phyloP scores from a whole-genome alignment of 2,113 vertebrate species.

The Eublepharis macularius region DNA sequence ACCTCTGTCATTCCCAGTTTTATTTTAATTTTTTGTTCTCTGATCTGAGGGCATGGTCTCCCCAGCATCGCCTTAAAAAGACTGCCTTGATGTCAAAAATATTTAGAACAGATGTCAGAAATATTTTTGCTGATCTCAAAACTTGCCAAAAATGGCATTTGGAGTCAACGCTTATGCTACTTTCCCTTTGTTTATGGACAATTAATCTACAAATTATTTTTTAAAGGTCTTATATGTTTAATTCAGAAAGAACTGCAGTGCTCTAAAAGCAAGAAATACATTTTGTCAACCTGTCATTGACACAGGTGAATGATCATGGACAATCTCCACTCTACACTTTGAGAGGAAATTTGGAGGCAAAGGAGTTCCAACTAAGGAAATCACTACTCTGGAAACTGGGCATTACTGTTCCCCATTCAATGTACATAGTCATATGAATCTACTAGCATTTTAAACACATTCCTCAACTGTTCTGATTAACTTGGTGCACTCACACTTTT shows the following conservation, averaged over 20 bases:
- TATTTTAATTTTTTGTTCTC: neutral
- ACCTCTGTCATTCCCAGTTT: neutral
- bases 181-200: constrained; percentile 10
- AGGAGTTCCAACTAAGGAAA: neutral
- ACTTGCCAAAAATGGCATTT: constrained; percentile 16
- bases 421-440: constrained; percentile 27
- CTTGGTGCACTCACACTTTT: constrained; percentile 18
- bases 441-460: neutral
- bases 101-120: too few relatives aligned
- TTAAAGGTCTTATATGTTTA: neutral
- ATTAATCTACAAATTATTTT: constrained; percentile 3
- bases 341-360: neutral
- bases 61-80: neutral
- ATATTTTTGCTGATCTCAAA: constrained; percentile 8
- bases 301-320: neutral
- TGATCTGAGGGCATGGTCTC: neutral
- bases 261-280: constrained; percentile 24
- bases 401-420: neutral
- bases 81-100: neutral
- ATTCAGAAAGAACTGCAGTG: constrained; percentile 3
- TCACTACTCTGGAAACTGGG: constrained; percentile 1
- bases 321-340: constrained; percentile 21
- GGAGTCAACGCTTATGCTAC: constrained; percentile 6
- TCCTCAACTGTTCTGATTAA: constrained; percentile 15
- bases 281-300: constrained; percentile 21